Percentiles rank a stretch among this genome's conserved stretches.
Evolutionary conservation across 2,888 invertebrate species (phyloP).

Genomic region (Cryptus viduatorius): DNA sequence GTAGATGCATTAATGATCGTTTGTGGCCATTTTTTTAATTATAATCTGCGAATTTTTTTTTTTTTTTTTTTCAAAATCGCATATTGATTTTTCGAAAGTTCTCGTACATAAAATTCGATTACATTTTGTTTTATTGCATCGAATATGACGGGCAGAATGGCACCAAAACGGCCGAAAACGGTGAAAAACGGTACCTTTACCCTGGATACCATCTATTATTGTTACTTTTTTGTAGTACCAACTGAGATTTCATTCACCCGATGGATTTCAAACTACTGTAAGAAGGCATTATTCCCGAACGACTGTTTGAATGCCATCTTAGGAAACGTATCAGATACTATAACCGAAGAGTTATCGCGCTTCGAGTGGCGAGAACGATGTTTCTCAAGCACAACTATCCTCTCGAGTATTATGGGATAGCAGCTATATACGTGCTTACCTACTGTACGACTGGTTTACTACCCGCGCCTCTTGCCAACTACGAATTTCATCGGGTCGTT

Average conservation of each 20-base stretch:
- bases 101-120: no score
- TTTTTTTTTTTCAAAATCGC: no score
- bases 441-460: slow-evolving; percentile 31
- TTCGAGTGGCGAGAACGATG: slow-evolving; percentile 11
- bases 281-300: slow-evolving; percentile 13
- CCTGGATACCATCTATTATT: neutral
- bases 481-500: slow-evolving; percentile 55
- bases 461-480: slow-evolving; percentile 40
- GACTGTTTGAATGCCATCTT: slow-evolving; percentile 13
- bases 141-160: no score
- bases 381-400: slow-evolving; percentile 1
- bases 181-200: no score
- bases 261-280: slow-evolving; percentile 11
- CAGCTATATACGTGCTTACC: slow-evolving; percentile 16
- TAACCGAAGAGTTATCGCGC: slow-evolving; percentile 27
- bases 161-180: no score
- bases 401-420: neutral
- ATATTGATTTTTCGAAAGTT: no score
- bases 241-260: slow-evolving; percentile 5
- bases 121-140: no score
- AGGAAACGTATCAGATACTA: slow-evolving; percentile 29
- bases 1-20: no score
- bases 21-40: no score
- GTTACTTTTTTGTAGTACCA: neutral
- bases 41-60: no score